These are phyloP conservation scores for Stenurella melanura DNA, from an alignment of 2,888 invertebrate species.

Conservation along the genomic window DNA sequence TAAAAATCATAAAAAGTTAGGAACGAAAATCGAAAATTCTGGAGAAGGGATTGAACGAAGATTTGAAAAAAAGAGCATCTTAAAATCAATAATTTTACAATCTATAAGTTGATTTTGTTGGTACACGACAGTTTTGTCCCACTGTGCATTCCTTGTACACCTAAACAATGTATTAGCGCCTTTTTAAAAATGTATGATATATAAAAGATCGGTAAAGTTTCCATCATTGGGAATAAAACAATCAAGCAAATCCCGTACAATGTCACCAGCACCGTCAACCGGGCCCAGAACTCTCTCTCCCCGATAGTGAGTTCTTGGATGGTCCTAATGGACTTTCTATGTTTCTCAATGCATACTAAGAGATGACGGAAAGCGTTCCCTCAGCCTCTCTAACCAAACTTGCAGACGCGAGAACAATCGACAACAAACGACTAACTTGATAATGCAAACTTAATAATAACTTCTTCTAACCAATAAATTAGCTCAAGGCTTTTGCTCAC, in stretches of 20 bases:
- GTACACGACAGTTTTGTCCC: too few relatives aligned
- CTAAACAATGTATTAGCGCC: not conserved
- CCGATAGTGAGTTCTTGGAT: conserved; percentile 65
- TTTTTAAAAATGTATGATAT: conserved; percentile 20
- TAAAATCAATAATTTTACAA: too few relatives aligned
- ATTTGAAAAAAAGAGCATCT: too few relatives aligned
- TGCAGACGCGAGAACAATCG: conserved; percentile 65
- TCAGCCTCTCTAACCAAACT: conserved; percentile 59
- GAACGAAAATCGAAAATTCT: too few relatives aligned
- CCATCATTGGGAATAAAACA: conserved; percentile 51
- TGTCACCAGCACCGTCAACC: conserved; percentile 51
- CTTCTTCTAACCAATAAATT: conserved; percentile 64
- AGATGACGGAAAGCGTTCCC: conserved; percentile 64
- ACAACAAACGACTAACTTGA: conserved; percentile 69
- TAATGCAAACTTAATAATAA: conserved; percentile 70
- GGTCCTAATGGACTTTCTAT: conserved; percentile 73
- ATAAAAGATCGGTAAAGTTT: conserved; percentile 37
- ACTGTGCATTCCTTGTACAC: not conserved
- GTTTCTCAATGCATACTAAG: conserved; percentile 69
- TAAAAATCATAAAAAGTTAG: too few relatives aligned
- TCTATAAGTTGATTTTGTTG: too few relatives aligned
- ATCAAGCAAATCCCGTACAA: conserved; percentile 37
- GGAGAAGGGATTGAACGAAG: too few relatives aligned
- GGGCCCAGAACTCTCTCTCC: conserved; percentile 52
- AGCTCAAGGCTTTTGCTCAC: conserved; percentile 55